Evolutionary conservation across 1,140 invertebrate species (phyloP).

Genomic region (Yoshiicerus persimilis): DNA sequence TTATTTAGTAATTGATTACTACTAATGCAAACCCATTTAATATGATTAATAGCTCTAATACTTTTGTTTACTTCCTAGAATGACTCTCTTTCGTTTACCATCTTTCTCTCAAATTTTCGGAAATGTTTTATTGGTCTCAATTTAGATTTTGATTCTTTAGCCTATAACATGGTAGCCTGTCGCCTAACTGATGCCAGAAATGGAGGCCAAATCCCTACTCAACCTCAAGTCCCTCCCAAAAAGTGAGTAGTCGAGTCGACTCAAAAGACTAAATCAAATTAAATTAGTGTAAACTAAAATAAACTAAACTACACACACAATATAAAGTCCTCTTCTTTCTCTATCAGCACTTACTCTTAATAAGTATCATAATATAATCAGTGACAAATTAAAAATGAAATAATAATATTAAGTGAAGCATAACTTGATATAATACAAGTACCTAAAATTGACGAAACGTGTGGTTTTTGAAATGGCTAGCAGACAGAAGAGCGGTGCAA

Average conservation of each 20-base stretch:
- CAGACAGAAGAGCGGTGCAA: constrained; percentile 44
- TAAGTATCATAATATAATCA: not conserved
- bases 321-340: not conserved
- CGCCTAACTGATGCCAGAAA: constrained; percentile 87
- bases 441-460: constrained; percentile 3
- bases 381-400: not conserved
- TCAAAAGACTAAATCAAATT: not conserved
- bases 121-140: constrained; percentile 41
- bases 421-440: not conserved
- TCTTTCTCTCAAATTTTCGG: constrained; percentile 54
- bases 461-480: constrained; percentile 32
- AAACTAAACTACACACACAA: not conserved
- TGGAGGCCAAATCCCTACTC: constrained; percentile 74
- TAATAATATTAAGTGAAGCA: not conserved
- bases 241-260: constrained; percentile 24
- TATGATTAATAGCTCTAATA: not conserved
- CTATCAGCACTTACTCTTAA: not conserved
- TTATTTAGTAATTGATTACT: too few species aligned
- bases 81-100: not conserved
- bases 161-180: constrained; percentile 96
- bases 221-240: constrained; percentile 57
- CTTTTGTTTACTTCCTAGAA: not conserved
- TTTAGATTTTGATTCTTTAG: constrained; percentile 59
- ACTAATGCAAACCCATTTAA: too few species aligned
- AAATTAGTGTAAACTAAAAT: not conserved